These are phyloP conservation scores for Lycia hirtaria DNA, from an alignment of 2,888 invertebrate species.

Conservation along the genomic window DNA sequence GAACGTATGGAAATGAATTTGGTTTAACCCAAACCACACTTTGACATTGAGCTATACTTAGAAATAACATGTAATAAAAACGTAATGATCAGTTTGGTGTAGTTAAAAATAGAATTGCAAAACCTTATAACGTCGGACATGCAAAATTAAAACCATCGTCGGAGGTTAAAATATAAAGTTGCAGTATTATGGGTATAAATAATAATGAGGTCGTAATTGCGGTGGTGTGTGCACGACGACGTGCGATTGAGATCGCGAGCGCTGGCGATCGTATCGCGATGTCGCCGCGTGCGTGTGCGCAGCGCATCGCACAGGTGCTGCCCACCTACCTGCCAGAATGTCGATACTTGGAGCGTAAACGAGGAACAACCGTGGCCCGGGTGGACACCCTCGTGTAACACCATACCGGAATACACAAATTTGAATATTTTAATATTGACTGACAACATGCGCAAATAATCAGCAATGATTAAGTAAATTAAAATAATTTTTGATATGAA, in stretches of 20 bases:
- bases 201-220: constrained; percentile 25
- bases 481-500: not conserved
- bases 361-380: not conserved
- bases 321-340: constrained; percentile 9
- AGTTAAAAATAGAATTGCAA: constrained; percentile 2
- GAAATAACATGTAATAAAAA: not conserved
- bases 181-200: constrained; percentile 15
- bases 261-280: constrained; percentile 11
- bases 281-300: constrained; percentile 14
- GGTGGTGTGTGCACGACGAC: constrained; percentile 12
- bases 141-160: constrained; percentile 33
- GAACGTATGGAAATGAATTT: not conserved
- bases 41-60: not conserved
- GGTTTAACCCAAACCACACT: not conserved
- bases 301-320: constrained; percentile 16
- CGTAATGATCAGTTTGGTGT: not conserved
- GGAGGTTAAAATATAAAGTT: constrained; percentile 20
- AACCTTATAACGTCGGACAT: constrained; percentile 27
- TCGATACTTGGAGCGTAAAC: constrained; percentile 9
- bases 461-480: not conserved
- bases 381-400: not conserved
- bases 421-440: not conserved
- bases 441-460: not conserved
- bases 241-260: constrained; percentile 19
- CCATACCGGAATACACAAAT: not conserved